These are phyloP conservation scores for Pseudeuparius sepicola DNA, from an alignment of 2,888 invertebrate genomes.

Conservation along the genomic window DNA sequence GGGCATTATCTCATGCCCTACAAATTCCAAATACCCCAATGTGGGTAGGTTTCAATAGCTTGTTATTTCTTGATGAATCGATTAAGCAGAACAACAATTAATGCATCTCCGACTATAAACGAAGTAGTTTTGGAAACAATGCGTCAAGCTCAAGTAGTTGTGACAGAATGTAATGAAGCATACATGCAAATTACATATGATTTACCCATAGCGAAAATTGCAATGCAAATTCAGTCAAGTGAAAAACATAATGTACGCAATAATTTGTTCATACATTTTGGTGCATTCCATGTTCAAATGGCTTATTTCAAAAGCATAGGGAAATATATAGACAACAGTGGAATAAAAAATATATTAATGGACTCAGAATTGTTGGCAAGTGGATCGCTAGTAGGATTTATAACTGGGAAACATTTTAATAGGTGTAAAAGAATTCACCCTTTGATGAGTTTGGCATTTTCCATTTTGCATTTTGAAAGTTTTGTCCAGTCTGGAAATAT, in stretches of 20 bases:
- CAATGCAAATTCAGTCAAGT: conserved; percentile 23
- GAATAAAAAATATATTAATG: conserved; percentile 24
- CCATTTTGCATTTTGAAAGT: conserved; percentile 23
- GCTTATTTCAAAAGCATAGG: conserved; percentile 26
- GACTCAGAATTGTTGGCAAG: conserved; percentile 21
- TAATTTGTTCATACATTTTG: conserved; percentile 25
- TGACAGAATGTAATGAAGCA: conserved; percentile 22
- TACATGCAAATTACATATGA: conserved; percentile 25
- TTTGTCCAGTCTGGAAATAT: conserved; percentile 17
- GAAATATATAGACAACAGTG: conserved; percentile 25
- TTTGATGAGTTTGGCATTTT: conserved; percentile 21
- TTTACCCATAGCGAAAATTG: conserved; percentile 25
- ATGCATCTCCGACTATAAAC: conserved; percentile 27
- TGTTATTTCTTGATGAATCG: conserved; percentile 19
- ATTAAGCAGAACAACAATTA: conserved; percentile 26
- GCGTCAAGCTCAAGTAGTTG: conserved; percentile 21
- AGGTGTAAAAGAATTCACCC: conserved; percentile 26
- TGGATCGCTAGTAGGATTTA: conserved; percentile 23
- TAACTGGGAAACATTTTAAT: conserved; percentile 25
- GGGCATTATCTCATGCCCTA: conserved; percentile 24
- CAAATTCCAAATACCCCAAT: conserved; percentile 27
- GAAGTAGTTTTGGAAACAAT: conserved; percentile 27
- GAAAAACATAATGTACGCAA: conserved; percentile 16
- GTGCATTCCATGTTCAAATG: conserved; percentile 28
- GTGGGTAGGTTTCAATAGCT: conserved; percentile 31